Evolutionary conservation across 2,797 vertebrate species (phyloP).

Genomic region (Halcyon chelicuti): DNA sequence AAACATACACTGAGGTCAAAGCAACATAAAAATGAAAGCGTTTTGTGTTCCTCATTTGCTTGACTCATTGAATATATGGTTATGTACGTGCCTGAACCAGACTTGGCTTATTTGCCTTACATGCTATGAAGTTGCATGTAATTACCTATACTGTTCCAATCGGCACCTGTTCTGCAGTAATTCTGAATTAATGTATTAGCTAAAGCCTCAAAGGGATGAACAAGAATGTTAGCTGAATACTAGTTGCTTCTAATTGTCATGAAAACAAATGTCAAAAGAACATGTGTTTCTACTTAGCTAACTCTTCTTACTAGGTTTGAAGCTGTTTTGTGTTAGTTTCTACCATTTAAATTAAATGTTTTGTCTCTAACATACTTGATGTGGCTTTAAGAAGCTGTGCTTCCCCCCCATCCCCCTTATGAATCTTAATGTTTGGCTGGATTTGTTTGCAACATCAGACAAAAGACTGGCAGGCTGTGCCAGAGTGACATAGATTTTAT

Average conservation of each 20-base stretch:
- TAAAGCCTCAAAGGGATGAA: slow-evolving; percentile 21
- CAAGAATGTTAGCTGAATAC: slow-evolving; percentile 58
- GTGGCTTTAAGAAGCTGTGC: slow-evolving; percentile 69
- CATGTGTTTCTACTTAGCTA: slow-evolving; percentile 65
- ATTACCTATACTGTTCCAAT: neutral
- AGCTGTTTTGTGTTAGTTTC: slow-evolving; percentile 72
- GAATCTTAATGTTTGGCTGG: slow-evolving; percentile 73
- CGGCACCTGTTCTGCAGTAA: slow-evolving; percentile 56
- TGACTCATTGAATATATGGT: neutral
- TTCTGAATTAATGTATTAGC: neutral
- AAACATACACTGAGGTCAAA: slow-evolving; percentile 46
- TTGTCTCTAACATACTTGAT: slow-evolving; percentile 72
- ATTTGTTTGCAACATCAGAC: slow-evolving; percentile 73
- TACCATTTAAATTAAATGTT: slow-evolving; percentile 72
- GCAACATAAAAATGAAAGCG: slow-evolving; percentile 52
- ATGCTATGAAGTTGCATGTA: neutral
- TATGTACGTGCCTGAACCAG: slow-evolving; percentile 36
- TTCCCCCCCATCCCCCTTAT: slow-evolving; percentile 53
- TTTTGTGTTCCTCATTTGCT: neutral
- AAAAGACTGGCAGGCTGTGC: slow-evolving; percentile 66
- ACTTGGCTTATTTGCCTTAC: neutral
- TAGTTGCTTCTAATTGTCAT: slow-evolving; percentile 72
- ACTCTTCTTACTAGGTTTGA: slow-evolving; percentile 56
- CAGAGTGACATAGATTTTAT: slow-evolving; percentile 58
- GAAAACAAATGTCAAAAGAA: slow-evolving; percentile 68